These are phyloP conservation scores for Scyliorhinus canicula DNA, from an alignment of 2,797 vertebrate species.

Conservation along the genomic window DNA sequence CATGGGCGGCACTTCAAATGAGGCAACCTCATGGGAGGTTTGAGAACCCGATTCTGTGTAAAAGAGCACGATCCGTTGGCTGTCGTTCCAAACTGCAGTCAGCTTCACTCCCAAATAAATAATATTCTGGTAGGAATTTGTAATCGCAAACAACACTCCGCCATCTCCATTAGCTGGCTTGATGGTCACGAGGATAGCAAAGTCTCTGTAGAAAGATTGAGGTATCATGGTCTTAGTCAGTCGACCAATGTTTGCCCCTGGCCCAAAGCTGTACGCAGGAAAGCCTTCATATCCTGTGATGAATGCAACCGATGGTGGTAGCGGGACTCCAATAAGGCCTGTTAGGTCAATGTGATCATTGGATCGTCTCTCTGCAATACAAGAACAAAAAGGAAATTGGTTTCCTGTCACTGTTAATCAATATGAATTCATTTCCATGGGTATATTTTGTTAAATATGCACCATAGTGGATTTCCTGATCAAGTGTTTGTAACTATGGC, in stretches of 20 bases:
- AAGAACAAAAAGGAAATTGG: background rate
- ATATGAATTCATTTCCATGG: background rate
- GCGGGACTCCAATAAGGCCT: slow-evolving; percentile 83
- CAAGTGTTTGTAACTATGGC: background rate
- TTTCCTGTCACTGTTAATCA: background rate
- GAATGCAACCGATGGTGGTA: slow-evolving; percentile 84
- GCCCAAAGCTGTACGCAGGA: slow-evolving; percentile 84
- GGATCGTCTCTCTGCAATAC: slow-evolving; percentile 59
- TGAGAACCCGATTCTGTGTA: slow-evolving; percentile 74
- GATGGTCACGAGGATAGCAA: slow-evolving; percentile 68
- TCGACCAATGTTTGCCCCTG: slow-evolving; percentile 79
- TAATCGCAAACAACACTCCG: slow-evolving; percentile 83
- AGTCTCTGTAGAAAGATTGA: slow-evolving; percentile 73
- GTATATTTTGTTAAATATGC: background rate
- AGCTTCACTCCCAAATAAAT: slow-evolving; percentile 80
- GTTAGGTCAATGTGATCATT: slow-evolving; percentile 76
- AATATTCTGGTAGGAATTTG: slow-evolving; percentile 78
- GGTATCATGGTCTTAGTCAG: slow-evolving; percentile 78
- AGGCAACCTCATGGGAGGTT: slow-evolving; percentile 71
- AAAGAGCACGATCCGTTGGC: slow-evolving; percentile 76
- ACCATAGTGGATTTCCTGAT: too few species aligned
- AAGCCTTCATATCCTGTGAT: slow-evolving; percentile 85
- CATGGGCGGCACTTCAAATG: slow-evolving; percentile 80
- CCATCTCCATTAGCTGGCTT: slow-evolving; percentile 70
- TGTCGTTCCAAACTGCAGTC: slow-evolving; percentile 71